phyloP scores from a whole-genome alignment of 2,797 vertebrate genomes.

The Lacerta viridis region DNA sequence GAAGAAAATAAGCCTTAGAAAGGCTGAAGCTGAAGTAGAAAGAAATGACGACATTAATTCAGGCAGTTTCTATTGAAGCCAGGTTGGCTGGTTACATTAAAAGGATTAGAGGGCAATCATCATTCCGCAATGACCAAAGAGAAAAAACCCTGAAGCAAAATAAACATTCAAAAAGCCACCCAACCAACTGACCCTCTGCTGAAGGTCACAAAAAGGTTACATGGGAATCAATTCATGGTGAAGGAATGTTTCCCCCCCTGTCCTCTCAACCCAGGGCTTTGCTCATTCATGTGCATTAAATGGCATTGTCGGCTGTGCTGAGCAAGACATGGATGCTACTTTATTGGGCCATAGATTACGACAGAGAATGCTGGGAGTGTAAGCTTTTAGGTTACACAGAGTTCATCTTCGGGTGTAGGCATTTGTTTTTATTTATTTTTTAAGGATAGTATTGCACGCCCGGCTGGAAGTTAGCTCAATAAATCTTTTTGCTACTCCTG shows the following conservation, averaged over 20 bases:
- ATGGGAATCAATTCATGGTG: not conserved
- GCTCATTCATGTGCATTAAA: not conserved
- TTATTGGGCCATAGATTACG: not conserved
- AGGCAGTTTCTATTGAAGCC: not conserved
- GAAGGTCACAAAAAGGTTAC: conserved; percentile 12
- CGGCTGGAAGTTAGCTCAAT: not conserved
- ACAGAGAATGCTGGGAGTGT: not conserved
- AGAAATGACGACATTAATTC: not conserved
- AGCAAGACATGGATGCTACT: not conserved
- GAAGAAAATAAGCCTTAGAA: not conserved
- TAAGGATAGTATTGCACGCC: not conserved
- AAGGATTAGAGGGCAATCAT: not conserved
- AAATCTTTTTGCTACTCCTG: not conserved
- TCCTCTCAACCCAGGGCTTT: not conserved
- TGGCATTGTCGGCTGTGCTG: not conserved
- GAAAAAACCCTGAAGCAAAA: conserved; percentile 26
- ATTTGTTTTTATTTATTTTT: not conserved
- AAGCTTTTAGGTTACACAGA: not conserved
- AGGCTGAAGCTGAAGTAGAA: not conserved
- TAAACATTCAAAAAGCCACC: conserved; percentile 5
- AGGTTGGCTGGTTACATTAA: not conserved
- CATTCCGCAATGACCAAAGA: conserved; percentile 24
- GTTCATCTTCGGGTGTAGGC: not conserved
- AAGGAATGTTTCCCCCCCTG: not conserved
- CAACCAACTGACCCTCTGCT: not conserved